phyloP scores from a whole-genome alignment of 2,113 vertebrate genomes.

The Cercopithecus mona region DNA sequence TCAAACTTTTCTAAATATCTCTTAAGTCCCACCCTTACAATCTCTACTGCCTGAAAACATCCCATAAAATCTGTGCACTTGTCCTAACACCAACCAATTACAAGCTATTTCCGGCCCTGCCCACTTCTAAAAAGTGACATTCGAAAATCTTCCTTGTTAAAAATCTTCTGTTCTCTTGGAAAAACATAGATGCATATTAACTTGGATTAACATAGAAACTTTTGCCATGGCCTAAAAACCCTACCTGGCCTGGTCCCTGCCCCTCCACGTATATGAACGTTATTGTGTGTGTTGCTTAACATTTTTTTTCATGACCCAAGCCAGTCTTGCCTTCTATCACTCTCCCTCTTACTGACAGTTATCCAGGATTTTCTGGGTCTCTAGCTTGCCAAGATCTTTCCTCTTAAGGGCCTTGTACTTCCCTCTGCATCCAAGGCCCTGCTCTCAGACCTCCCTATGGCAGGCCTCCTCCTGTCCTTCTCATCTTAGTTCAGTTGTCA shows the following conservation, averaged over 20 bases:
- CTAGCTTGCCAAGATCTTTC: not conserved
- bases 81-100: not conserved
- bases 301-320: not conserved
- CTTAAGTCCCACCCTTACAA: not conserved
- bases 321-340: not conserved
- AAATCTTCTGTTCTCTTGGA: not conserved
- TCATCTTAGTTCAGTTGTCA: not conserved
- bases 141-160: not conserved
- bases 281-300: not conserved
- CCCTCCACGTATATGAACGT: not conserved
- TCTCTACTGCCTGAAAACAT: not conserved
- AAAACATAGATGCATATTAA: not conserved
- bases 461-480: not conserved
- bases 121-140: not conserved
- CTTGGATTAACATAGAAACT: not conserved
- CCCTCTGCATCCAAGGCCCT: not conserved
- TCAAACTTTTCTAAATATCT: not conserved
- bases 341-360: not conserved
- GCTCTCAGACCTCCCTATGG: not conserved
- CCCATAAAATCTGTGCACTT: not conserved
- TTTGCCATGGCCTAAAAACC: not conserved
- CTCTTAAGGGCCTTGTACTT: rapidly evolving
- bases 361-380: not conserved
- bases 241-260: not conserved
- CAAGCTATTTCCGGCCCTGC: not conserved